Conservation (phyloP, 2,797 vertebrate genomes). For the Hyperoplus immaculatus region DNA sequence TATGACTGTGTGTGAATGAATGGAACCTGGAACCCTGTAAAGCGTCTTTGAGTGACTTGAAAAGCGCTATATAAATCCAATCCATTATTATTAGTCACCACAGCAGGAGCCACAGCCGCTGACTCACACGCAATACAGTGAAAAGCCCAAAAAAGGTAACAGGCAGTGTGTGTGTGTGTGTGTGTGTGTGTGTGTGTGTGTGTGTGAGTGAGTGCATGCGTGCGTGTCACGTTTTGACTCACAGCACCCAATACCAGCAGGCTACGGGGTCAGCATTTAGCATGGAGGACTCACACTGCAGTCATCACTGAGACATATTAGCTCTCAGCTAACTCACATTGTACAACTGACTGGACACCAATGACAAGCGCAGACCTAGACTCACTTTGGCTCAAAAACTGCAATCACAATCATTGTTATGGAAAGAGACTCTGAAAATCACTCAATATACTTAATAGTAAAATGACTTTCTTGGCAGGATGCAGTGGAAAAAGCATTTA, state of each 20-base stretch:
- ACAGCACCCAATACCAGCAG: conserved; percentile 45
- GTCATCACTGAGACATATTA: conserved; percentile 55
- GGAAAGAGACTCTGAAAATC: conserved; percentile 47
- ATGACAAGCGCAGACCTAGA: conserved; percentile 28
- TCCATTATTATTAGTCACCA: conserved; percentile 9
- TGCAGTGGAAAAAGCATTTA: conserved; percentile 72
- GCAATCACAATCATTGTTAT: conserved; percentile 50
- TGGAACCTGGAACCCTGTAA: too few relatives aligned
- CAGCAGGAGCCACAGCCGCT: conserved; percentile 59
- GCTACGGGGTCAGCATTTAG: conserved; percentile 52
- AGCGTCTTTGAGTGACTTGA: too few relatives aligned
- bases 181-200: too few relatives aligned
- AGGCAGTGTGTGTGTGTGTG: conserved; percentile 26
- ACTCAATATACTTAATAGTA: conserved; percentile 49
- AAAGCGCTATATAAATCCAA: too few relatives aligned
- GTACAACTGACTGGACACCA: conserved; percentile 21
- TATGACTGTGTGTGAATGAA: too few relatives aligned
- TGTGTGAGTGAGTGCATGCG: too few relatives aligned
- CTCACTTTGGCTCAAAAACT: conserved; percentile 49
- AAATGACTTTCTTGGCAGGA: conserved; percentile 74
- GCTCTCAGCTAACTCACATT: conserved; percentile 22
- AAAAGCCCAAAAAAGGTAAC: conserved; percentile 84
- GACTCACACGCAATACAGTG: conserved; percentile 75
- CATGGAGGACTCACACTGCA: conserved; percentile 49
- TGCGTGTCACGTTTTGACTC: conserved; percentile 71